Conservation (phyloP, 1,140 invertebrate genomes). For the Calliphora vicina region DNA sequence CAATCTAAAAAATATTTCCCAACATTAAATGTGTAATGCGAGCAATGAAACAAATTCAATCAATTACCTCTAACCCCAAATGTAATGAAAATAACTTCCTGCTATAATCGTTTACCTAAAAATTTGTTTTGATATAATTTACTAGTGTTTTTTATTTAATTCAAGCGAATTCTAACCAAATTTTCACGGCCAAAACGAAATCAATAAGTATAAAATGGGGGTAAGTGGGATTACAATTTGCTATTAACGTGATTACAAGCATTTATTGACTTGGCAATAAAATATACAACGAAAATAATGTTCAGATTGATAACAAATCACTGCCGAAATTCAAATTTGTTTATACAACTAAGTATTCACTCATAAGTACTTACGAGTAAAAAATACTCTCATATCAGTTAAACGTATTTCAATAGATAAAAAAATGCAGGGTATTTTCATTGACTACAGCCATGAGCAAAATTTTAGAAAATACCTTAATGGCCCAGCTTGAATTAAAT, state of each 20-base stretch:
- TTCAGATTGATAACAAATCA: neutral
- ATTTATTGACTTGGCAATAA: neutral
- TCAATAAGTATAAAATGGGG: neutral
- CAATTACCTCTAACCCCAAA: too few species aligned
- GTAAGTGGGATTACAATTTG: neutral
- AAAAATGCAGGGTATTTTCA: too few species aligned
- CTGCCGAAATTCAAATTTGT: neutral
- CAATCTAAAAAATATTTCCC: too few species aligned
- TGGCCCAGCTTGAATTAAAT: too few species aligned
- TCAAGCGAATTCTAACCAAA: neutral
- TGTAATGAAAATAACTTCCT: too few species aligned
- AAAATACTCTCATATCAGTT: neutral
- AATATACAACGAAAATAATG: neutral
- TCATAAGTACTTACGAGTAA: too few species aligned
- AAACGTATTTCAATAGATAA: neutral
- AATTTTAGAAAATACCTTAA: neutral
- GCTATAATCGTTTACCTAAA: too few species aligned
- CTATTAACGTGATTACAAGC: neutral
- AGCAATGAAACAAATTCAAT: too few species aligned
- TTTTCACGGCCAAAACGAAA: neutral
- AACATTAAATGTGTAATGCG: too few species aligned
- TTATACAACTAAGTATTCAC: too few species aligned
- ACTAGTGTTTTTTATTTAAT: too few species aligned
- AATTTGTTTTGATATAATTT: too few species aligned
- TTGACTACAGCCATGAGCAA: neutral